Percentiles rank a stretch among this genome's conserved stretches.
These are phyloP conservation scores for Diglossa cyanea DNA, from an alignment of 2,797 vertebrate genomes.

Conservation along the genomic window DNA sequence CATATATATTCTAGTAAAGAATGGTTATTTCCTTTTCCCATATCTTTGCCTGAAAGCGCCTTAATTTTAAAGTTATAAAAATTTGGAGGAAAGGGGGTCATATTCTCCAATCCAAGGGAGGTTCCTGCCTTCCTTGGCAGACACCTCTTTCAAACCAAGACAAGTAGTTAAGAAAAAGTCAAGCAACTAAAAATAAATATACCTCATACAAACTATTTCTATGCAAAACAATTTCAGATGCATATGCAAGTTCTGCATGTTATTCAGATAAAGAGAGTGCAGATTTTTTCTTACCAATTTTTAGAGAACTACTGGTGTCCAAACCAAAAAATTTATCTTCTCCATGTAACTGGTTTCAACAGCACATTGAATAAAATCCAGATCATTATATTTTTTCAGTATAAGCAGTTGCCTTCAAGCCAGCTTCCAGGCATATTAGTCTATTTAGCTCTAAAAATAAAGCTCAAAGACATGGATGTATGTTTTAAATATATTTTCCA, in stretches of 20 bases:
- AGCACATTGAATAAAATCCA: not conserved
- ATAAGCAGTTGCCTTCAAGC: not conserved
- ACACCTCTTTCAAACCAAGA: no score
- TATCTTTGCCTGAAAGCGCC: no score
- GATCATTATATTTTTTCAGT: not conserved
- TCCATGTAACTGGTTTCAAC: not conserved
- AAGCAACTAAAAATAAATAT: not conserved
- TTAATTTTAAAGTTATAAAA: no score
- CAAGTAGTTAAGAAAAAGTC: not conserved
- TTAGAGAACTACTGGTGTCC: not conserved
- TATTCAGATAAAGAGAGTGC: not conserved
- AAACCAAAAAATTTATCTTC: not conserved
- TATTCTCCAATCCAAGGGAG: no score
- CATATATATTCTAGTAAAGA: no score
- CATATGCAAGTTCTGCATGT: not conserved
- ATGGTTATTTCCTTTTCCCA: no score
- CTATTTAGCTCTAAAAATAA: not conserved
- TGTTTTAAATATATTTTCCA: not conserved
- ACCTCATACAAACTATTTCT: not conserved
- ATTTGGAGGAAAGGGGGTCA: no score
- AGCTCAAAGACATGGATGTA: not conserved
- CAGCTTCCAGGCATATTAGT: not conserved
- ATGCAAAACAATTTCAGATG: not conserved
- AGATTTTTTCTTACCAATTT: not conserved
- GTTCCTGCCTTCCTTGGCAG: no score